phyloP scores from a whole-genome alignment of 1,140 invertebrate genomes.

The Lordiphosa clarofinis region DNA sequence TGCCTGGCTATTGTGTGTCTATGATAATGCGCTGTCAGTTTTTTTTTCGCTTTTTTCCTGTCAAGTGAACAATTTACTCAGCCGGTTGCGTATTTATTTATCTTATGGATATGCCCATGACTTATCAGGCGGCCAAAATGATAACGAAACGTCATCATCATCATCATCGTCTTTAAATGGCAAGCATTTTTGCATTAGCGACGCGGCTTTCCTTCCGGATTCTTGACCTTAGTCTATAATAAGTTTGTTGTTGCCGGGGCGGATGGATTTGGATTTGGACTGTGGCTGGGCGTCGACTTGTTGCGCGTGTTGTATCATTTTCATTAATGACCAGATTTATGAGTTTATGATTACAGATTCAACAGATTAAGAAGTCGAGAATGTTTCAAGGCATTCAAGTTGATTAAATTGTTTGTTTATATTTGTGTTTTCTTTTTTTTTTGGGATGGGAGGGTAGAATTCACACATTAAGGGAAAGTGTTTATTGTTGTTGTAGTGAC shows the following conservation, averaged over 20 bases:
- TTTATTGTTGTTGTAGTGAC: slow-evolving; percentile 4
- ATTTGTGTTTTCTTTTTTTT: neutral
- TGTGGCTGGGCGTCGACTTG: slow-evolving; percentile 31
- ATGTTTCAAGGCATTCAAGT: slow-evolving; percentile 34
- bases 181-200: slow-evolving; percentile 60
- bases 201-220: slow-evolving; percentile 58
- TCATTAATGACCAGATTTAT: slow-evolving; percentile 69
- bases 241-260: slow-evolving; percentile 33
- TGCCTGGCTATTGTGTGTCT: slow-evolving; percentile 34
- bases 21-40: slow-evolving; percentile 37
- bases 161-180: slow-evolving; percentile 43
- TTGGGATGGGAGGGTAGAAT: neutral
- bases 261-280: neutral
- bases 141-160: slow-evolving; percentile 44
- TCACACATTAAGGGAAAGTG: slow-evolving; percentile 28
- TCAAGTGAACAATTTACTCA: slow-evolving; percentile 34
- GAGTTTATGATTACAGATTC: slow-evolving; percentile 61
- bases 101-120: slow-evolving; percentile 73
- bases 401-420: slow-evolving; percentile 55
- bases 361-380: slow-evolving; percentile 42
- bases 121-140: slow-evolving; percentile 72
- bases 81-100: slow-evolving; percentile 42
- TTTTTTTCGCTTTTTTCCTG: neutral
- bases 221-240: slow-evolving; percentile 77
- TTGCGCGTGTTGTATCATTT: slow-evolving; percentile 57